Evolutionary conservation across 2,888 invertebrate genomes (phyloP), one percentile per base, ranked within the genome.

Genomic region (Oeneis ivallda): DNA sequence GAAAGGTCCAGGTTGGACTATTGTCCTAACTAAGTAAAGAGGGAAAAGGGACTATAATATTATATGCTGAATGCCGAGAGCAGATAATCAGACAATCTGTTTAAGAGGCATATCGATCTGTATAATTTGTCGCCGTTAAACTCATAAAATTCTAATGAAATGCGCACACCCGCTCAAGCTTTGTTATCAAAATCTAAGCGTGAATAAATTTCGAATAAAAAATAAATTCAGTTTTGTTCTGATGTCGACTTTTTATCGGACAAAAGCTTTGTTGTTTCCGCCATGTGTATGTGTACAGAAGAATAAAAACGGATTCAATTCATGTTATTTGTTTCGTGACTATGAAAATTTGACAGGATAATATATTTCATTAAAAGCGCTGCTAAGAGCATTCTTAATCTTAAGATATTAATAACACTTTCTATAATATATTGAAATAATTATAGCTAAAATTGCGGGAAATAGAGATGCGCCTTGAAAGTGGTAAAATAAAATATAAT

Each of bases 171-270:
- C 54, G 54, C 19, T 17, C 13, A 41, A 19, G 39, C 41, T 39
- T 17, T 56, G 54, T 56, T 41, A 56, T 32, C 32, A 34, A 53
- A 56, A 39, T 19, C 17, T 17, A 19, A 19, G 54, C 39, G 10
- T 41, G 54, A 56, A 56, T 56, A 56, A 39, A 56, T 41, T 56
- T 56, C 17, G 54, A 19, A 56, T 56, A 39, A 39, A 56, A 56
- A 26, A 26, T 26, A 56, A 19, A 56, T 41, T 37, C 54, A 17
- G 41, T 10, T 41, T 56, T 56, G 41, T 39, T 56, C 19, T 56
- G 54, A 39, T 56, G 54, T 56, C 54, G 39, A 56, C 54, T 56
- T 56, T 56, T 37, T 54, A 39, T 54, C 54, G 43, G 62, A 62
- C 45, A 53, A 62, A 53, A 53, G 52, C 53, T 53, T 53, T 62